Conservation (phyloP, 2,113 vertebrate species). For the Ptyas mucosa region DNA sequence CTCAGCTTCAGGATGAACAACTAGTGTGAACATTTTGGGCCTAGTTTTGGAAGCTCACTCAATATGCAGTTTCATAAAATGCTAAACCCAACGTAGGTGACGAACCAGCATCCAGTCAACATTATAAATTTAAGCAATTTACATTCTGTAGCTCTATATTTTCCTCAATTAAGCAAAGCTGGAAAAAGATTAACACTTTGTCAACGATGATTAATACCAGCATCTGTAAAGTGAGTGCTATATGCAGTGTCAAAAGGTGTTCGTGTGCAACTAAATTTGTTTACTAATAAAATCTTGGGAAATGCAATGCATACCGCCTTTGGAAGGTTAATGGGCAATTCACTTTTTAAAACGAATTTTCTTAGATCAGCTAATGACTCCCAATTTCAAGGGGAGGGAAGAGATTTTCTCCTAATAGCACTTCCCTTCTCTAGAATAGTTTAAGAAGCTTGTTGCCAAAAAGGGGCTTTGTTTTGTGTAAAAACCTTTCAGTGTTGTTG, state of each 20-base stretch:
- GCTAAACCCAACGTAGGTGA: neutral
- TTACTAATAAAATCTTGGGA: slow-evolving; percentile 31
- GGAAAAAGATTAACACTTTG: slow-evolving; percentile 34
- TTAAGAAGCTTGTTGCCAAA: neutral
- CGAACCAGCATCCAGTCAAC: neutral
- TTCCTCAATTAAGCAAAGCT: slow-evolving; percentile 34
- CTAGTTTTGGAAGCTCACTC: neutral
- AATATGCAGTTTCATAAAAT: neutral
- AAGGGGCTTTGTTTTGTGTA: neutral
- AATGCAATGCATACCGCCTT: slow-evolving; percentile 1
- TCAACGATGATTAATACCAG: slow-evolving; percentile 42
- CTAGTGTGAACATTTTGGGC: neutral
- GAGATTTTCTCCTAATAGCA: neutral
- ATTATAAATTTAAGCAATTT: neutral
- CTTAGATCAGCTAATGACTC: neutral
- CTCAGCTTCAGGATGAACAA: neutral
- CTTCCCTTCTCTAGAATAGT: neutral
- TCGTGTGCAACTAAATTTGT: slow-evolving; percentile 19
- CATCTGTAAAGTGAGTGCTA: slow-evolving; percentile 12
- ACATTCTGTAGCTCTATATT: slow-evolving; percentile 28
- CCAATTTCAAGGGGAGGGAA: neutral
- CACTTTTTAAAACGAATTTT: neutral
- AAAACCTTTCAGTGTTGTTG: neutral
- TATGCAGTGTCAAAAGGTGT: slow-evolving; percentile 8
- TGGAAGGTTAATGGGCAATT: slow-evolving; percentile 38